These are phyloP conservation scores for Boleophthalmus pectinirostris DNA, from an alignment of 2,113 vertebrate genomes.

Conservation along the genomic window DNA sequence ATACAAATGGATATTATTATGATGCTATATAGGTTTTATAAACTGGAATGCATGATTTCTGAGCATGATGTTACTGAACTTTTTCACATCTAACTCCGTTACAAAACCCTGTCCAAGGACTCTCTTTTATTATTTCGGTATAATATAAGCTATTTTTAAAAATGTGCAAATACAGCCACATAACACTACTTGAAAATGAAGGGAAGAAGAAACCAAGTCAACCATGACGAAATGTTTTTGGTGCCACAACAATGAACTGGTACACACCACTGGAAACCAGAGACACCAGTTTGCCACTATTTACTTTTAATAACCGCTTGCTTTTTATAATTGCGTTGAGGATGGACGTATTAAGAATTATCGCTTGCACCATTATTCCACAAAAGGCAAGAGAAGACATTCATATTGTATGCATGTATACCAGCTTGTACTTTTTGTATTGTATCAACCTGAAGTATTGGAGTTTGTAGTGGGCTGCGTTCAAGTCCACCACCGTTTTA, in stretches of 20 bases:
- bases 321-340: slow-evolving; percentile 68
- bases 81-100: slow-evolving; percentile 47
- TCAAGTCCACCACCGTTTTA: slow-evolving; percentile 64
- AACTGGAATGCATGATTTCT: slow-evolving; percentile 69
- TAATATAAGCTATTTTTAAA: slow-evolving; percentile 75
- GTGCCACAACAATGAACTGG: slow-evolving; percentile 66
- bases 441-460: slow-evolving; percentile 73
- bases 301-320: slow-evolving; percentile 70
- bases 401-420: slow-evolving; percentile 71
- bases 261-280: slow-evolving; percentile 72
- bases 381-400: slow-evolving; percentile 57
- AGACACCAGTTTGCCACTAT: slow-evolving; percentile 74
- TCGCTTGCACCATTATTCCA: slow-evolving; percentile 72
- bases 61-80: slow-evolving; percentile 62
- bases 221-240: slow-evolving; percentile 57
- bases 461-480: slow-evolving; percentile 56
- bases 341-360: slow-evolving; percentile 65
- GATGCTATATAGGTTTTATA: slow-evolving; percentile 53
- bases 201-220: slow-evolving; percentile 66
- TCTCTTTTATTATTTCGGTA: slow-evolving; percentile 63
- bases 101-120: slow-evolving; percentile 62
- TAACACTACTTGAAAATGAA: slow-evolving; percentile 81
- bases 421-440: slow-evolving; percentile 69
- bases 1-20: slow-evolving; percentile 54
- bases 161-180: slow-evolving; percentile 71